Evolutionary conservation across 2,113 vertebrate genomes (phyloP).

Genomic region (Sturnus vulgaris): DNA sequence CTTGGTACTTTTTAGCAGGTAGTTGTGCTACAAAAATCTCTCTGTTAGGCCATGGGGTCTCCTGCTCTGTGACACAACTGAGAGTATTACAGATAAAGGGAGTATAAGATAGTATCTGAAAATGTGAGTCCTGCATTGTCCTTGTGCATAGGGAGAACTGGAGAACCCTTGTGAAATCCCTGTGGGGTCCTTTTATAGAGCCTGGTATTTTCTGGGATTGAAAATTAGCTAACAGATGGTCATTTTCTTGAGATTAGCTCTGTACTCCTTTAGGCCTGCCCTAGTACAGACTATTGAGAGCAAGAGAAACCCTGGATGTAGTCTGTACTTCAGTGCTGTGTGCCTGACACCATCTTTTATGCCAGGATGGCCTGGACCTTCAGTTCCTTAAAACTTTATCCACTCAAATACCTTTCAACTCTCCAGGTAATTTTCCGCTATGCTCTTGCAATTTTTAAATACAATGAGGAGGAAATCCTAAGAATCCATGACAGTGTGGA

Average conservation of each 20-base stretch:
- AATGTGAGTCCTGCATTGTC: neutral
- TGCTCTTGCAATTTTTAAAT: constrained; percentile 91
- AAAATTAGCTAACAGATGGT: neutral
- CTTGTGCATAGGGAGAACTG: neutral
- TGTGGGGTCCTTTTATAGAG: neutral
- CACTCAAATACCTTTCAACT: neutral
- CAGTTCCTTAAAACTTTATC: neutral
- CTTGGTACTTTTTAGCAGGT: neutral
- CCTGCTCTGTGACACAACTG: neutral
- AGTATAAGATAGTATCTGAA: neutral
- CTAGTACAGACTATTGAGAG: neutral
- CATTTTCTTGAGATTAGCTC: neutral
- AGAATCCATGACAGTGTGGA: constrained; percentile 83
- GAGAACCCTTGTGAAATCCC: neutral
- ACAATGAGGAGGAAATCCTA: constrained; percentile 89
- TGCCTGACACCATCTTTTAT: neutral
- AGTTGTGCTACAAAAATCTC: neutral
- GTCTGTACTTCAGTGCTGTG: neutral
- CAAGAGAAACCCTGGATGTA: neutral
- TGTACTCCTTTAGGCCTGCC: neutral
- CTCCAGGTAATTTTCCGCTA: constrained; percentile 93
- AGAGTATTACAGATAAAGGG: neutral
- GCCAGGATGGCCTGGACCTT: neutral
- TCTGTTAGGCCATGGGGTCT: neutral
- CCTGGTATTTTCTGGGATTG: neutral